A percentile compares a stretch with the other conserved stretches of the same genome.
These are phyloP conservation scores for Menura novaehollandiae DNA, from an alignment of 2,113 vertebrate genomes.

Conservation along the genomic window DNA sequence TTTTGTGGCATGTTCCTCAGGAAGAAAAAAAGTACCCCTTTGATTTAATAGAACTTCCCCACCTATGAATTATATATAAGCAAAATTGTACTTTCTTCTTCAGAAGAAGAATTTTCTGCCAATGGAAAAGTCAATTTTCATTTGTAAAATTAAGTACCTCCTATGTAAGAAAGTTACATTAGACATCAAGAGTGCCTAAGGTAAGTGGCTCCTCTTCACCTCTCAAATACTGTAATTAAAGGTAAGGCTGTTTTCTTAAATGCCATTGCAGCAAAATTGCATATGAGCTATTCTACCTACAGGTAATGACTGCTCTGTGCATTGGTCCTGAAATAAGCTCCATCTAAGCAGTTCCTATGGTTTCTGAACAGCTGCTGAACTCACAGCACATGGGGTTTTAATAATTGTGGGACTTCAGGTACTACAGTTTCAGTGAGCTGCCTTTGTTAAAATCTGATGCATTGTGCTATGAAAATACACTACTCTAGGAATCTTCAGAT, in stretches of 20 bases:
- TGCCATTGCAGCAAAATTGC: background rate
- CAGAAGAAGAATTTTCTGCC: background rate
- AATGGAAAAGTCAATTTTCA: background rate
- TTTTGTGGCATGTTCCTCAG: conserved; percentile 49
- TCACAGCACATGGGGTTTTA: background rate
- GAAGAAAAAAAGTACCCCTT: conserved; percentile 63
- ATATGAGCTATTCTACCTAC: background rate
- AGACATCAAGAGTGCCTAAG: background rate
- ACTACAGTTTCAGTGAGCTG: background rate
- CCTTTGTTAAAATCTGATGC: background rate
- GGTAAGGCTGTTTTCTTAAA: conserved; percentile 40
- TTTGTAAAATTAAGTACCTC: background rate
- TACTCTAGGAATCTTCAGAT: background rate
- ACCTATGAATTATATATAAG: conserved; percentile 52
- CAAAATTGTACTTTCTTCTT: conserved; percentile 23
- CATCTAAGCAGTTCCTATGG: background rate
- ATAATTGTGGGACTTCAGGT: background rate
- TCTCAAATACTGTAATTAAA: background rate
- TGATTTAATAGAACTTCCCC: conserved; percentile 53
- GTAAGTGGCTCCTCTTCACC: background rate
- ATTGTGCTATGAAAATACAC: background rate
- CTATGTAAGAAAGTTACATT: background rate
- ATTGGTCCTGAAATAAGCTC: background rate
- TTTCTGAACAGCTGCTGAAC: background rate
- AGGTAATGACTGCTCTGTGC: background rate